Conservation (phyloP, 2,113 vertebrate species). For the Microtus montanus region DNA sequence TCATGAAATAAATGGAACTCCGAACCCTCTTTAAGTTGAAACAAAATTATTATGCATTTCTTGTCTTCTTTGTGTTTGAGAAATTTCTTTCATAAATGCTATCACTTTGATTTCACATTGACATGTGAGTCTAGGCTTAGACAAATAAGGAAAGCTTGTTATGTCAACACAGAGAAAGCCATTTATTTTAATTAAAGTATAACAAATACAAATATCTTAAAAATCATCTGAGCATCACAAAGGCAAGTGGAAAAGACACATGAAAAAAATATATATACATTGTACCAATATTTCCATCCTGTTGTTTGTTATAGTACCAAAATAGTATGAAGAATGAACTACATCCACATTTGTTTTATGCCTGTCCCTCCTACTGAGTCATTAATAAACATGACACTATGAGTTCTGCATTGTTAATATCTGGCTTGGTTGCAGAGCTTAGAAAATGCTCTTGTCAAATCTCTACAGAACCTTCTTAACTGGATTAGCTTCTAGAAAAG, state of each 20-base stretch:
- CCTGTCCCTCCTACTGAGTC: constrained; percentile 54
- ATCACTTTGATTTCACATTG: constrained; percentile 20
- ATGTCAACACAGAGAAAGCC: constrained; percentile 19
- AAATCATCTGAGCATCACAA: background rate
- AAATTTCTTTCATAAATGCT: constrained; percentile 24
- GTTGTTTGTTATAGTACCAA: constrained; percentile 37
- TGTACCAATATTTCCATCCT: constrained; percentile 47
- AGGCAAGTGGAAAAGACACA: background rate
- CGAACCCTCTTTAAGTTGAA: background rate
- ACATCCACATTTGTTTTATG: constrained; percentile 39
- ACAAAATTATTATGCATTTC: constrained; percentile 19
- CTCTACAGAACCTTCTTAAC: constrained; percentile 47
- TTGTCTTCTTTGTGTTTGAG: constrained; percentile 48
- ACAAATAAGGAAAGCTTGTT: background rate
- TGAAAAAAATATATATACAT: background rate
- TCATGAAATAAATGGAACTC: constrained; percentile 39
- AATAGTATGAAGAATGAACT: constrained; percentile 54
- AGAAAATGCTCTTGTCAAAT: constrained; percentile 51
- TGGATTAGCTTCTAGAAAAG: background rate
- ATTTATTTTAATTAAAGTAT: constrained; percentile 40
- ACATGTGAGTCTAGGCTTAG: background rate
- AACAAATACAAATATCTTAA: constrained; percentile 11
- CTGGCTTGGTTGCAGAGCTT: background rate
- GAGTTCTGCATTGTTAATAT: constrained; percentile 68
- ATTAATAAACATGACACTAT: constrained; percentile 71